Conservation (phyloP, 2,888 invertebrate genomes). For the Aleiodes testaceus region DNA sequence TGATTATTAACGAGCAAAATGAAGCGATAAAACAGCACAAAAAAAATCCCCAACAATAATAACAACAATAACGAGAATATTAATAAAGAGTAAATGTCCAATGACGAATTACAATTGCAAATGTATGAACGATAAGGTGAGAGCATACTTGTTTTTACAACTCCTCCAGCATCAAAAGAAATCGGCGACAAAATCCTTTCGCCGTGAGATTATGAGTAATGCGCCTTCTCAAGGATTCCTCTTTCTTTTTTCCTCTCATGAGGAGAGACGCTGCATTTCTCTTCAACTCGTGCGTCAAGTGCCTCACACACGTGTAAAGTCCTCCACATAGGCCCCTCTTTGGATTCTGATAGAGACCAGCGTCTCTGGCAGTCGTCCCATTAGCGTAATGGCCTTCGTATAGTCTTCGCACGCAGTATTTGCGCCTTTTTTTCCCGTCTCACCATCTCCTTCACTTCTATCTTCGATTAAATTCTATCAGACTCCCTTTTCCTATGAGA, state of each 20-base stretch:
- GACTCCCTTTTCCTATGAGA: not conserved
- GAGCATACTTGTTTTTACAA: slow-evolving; percentile 23
- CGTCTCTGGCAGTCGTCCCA: slow-evolving; percentile 59
- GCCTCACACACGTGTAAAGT: not conserved
- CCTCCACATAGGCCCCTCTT: slow-evolving; percentile 21
- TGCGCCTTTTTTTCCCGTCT: slow-evolving; percentile 32
- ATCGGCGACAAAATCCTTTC: slow-evolving; percentile 42
- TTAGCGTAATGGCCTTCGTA: slow-evolving; percentile 67
- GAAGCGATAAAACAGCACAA: slow-evolving; percentile 23
- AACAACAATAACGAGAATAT: slow-evolving; percentile 6
- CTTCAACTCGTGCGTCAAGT: not conserved
- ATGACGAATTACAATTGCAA: slow-evolving; percentile 55
- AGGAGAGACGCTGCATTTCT: slow-evolving; percentile 15
- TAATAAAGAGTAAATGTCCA: not conserved
- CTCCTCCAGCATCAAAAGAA: slow-evolving; percentile 21
- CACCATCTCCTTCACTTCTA: slow-evolving; percentile 16
- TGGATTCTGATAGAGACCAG: slow-evolving; percentile 61
- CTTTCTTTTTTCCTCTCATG: slow-evolving; percentile 23
- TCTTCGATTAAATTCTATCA: slow-evolving; percentile 18
- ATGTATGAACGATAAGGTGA: slow-evolving; percentile 50
- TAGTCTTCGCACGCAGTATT: slow-evolving; percentile 58
- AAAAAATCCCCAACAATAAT: not conserved
- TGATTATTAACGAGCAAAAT: slow-evolving; percentile 28
- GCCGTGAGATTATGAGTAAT: slow-evolving; percentile 61
- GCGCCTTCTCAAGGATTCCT: slow-evolving; percentile 48